A percentile compares a stretch with the other conserved stretches of the same genome.
These are phyloP conservation scores for Mamestra brassicae DNA, from an alignment of 2,888 invertebrate genomes.

Conservation along the genomic window DNA sequence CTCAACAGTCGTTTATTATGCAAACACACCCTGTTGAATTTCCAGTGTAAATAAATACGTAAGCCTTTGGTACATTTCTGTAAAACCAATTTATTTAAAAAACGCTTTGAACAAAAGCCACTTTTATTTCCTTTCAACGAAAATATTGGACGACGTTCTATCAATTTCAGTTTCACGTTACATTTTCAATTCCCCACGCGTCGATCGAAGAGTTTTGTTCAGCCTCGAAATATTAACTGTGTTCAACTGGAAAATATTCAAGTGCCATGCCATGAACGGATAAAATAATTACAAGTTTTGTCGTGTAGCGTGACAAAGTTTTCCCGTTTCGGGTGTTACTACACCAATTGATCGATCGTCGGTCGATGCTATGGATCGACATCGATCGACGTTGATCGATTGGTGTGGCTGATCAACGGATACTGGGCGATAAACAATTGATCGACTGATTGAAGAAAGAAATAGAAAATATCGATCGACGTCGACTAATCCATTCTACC, in stretches of 20 bases:
- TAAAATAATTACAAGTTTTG: slow-evolving; percentile 52
- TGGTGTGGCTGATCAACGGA: too few relatives aligned
- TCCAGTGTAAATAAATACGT: background rate
- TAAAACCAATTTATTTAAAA: slow-evolving; percentile 34
- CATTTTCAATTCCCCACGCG: slow-evolving; percentile 52
- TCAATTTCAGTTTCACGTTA: slow-evolving; percentile 45
- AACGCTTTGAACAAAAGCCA: slow-evolving; percentile 12
- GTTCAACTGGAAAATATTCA: slow-evolving; percentile 45
- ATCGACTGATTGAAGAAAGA: too few relatives aligned
- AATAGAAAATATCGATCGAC: too few relatives aligned
- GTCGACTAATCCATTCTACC: too few relatives aligned
- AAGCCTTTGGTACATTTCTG: background rate
- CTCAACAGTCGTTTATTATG: background rate
- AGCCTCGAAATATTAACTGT: slow-evolving; percentile 30
- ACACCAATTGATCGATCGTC: too few relatives aligned
- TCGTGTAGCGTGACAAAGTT: slow-evolving; percentile 31
- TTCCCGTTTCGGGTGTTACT: slow-evolving; percentile 26
- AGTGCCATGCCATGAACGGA: slow-evolving; percentile 28
- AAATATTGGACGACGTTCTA: slow-evolving; percentile 32
- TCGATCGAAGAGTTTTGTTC: slow-evolving; percentile 27
- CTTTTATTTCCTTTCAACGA: slow-evolving; percentile 40
- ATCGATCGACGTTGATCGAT: too few relatives aligned
- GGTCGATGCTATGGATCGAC: too few relatives aligned
- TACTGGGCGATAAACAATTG: too few relatives aligned
- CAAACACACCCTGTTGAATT: background rate